Evolutionary conservation across 2,888 invertebrate genomes (phyloP), one percentile per base, ranked within the genome.

Genomic region (Rhagonycha lutea): DNA sequence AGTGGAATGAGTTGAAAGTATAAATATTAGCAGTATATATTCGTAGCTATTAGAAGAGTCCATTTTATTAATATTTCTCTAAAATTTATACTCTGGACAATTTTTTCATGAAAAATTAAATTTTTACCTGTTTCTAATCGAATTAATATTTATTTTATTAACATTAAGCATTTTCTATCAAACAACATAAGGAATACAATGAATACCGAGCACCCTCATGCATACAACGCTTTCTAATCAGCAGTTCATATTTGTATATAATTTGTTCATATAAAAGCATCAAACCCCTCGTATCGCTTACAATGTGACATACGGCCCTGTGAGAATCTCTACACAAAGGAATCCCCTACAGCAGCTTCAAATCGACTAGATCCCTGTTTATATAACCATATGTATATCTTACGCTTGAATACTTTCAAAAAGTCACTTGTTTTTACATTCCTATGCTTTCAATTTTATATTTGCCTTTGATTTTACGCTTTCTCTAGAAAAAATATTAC

Each of bases 201-300:
- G 73, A 72, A 72, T 68, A 69, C 75, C 69, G 73, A 65, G 63
- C 60, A 73, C 80, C 78, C 77, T 80, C 78, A 70, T 73, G 79
- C 73, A 78, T 80, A 79, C 77, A 80, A 82, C 82, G 79, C 81
- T 83, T 83, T 84, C 83, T 87, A 87, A 87, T 87, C 87, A 87
- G 85, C 84, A 86, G 87, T 87, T 85, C 86, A 87, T 88, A 88
- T 88, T 88, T 88, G 88, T 87, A 87, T 87, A 88, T 88, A 88
- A 88, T 88, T 88, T 88, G 88, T 88, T 83, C 85, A 85, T 86
- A 87, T 86, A 87, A 88, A 87, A 86, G 87, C 83, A 83, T 84
- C 81, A 82, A 84, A 86, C 86, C 86, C 83, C 83, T 84, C 76
- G 79, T 85, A 86, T 86, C 85, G 85, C 84, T 85, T 84, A 84